phyloP scores from a whole-genome alignment of 1,140 invertebrate species.

The Drosophila busckii region DNA sequence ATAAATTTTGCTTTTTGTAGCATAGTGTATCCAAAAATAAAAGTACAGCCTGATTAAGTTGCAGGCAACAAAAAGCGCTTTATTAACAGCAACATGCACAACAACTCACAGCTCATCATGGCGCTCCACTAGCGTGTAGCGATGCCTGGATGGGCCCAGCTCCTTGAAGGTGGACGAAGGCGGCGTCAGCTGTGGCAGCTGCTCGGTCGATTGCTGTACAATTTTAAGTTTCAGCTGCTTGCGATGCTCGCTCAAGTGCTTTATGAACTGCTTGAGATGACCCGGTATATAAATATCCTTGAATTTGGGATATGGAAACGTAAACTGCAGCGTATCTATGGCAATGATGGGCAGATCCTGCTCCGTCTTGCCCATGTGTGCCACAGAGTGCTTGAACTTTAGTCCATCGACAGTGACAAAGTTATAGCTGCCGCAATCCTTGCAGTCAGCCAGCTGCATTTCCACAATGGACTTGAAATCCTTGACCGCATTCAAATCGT shows the following conservation, averaged over 20 bases:
- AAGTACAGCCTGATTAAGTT: conserved; percentile 43
- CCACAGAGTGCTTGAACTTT: conserved; percentile 37
- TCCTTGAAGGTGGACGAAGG: conserved; percentile 42
- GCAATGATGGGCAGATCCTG: conserved; percentile 44
- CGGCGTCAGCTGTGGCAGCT: background rate
- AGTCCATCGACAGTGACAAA: conserved; percentile 40
- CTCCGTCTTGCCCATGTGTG: conserved; percentile 20
- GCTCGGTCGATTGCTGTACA: background rate
- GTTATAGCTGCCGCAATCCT: conserved; percentile 17
- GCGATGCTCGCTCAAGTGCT: conserved; percentile 6
- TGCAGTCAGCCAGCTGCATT: conserved; percentile 18
- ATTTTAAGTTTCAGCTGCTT: background rate
- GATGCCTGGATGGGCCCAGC: conserved; percentile 52
- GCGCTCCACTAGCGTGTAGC: conserved; percentile 43
- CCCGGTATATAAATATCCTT: conserved; percentile 38
- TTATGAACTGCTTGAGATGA: conserved; percentile 27
- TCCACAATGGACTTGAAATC: conserved; percentile 49
- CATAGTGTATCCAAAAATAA: conserved; percentile 17
- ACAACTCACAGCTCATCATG: conserved; percentile 57
- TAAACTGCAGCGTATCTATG: conserved; percentile 46
- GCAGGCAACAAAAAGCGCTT: conserved; percentile 38
- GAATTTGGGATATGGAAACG: conserved; percentile 29
- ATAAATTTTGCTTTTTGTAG: conserved; percentile 10
- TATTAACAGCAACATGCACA: conserved; percentile 48
- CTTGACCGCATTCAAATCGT: conserved; percentile 22